Evolutionary conservation across 2,888 invertebrate species (phyloP), one percentile per base, ranked within the genome.

Genomic region (Brassicogethes aeneus): DNA sequence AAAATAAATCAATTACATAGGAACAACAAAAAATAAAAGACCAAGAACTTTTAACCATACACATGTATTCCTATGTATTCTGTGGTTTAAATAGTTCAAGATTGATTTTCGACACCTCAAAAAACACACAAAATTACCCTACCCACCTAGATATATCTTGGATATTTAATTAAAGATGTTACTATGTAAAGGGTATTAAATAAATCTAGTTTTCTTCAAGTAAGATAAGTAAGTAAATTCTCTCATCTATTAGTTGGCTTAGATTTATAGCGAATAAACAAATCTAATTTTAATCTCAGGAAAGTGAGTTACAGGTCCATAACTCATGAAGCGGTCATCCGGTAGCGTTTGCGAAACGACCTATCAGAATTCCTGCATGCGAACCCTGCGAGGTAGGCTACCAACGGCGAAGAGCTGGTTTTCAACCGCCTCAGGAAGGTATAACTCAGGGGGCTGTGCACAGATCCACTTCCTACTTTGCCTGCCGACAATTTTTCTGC

Each of bases 321-420:
- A 59, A 58, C 47, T 58, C 57, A 58, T 56, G 47, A 48, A 48
- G 36, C 48, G 55, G 50, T 51, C 57, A 60, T 59, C 58, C 61
- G 58, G 61, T 61, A 60, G 60, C 58, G 48, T 56, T 50, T 52
- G 54, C 52, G 46, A 49, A 55, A 53, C 56, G 53, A 53, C 49
- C 47, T 48, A 48, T 53, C 47, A 50, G 53, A 54, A 58, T 59
- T 56, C 56, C 55, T 59, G 59, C 59, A 59, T 59, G 59, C 57
- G 42, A 52, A 48, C 47, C 23, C 10, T 23, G 23, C 5, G 5
- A 7, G 5, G 10, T 5, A 5, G 23, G 23, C 23, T 5, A 55
- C 59, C 59, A 52, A 50, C 54, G 53, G 60, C 51, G 58, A 52
- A 40, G 50, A 59, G 57, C 59, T 50, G 54, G 60, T 59, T 58